A percentile compares a stretch with the other conserved stretches of the same genome.
phyloP scores from a whole-genome alignment of 2,797 vertebrate genomes.

The Gallirallus australis region DNA sequence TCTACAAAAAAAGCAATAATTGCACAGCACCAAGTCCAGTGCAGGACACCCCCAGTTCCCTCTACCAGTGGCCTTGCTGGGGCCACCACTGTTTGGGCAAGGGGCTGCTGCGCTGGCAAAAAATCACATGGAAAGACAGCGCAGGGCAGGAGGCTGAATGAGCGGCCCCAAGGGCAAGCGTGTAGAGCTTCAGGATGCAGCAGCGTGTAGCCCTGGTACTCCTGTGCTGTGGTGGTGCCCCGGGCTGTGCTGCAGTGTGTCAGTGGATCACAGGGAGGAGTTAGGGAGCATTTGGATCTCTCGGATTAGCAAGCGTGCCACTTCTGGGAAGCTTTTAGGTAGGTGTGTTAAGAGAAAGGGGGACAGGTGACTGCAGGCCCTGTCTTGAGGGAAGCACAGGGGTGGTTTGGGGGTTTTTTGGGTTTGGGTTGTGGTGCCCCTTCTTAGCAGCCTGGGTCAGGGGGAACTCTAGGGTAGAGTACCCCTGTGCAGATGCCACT shows the following conservation, averaged over 20 bases:
- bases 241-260: fast-evolving
- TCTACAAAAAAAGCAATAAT: not conserved
- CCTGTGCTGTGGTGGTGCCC: fast-evolving
- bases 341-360: not conserved
- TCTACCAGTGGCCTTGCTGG: not conserved
- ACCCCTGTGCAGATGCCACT: not conserved
- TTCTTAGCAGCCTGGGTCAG: not conserved
- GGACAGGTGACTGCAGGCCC: not conserved
- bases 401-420: not conserved
- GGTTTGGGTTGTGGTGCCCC: not conserved
- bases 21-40: not conserved
- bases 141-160: not conserved
- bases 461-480: not conserved
- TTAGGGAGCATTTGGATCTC: not conserved
- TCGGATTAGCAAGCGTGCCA: not conserved
- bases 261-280: not conserved
- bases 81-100: not conserved
- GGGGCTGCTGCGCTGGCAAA: not conserved
- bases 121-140: not conserved
- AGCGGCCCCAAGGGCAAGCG: not conserved
- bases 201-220: fast-evolving
- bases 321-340: not conserved
- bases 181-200: fast-evolving
- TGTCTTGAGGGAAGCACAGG: not conserved
- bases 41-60: not conserved